Percentiles rank a stretch among this genome's conserved stretches.
Conservation (phyloP, 2,113 vertebrate species). For the Puffinus mauretanicus region DNA sequence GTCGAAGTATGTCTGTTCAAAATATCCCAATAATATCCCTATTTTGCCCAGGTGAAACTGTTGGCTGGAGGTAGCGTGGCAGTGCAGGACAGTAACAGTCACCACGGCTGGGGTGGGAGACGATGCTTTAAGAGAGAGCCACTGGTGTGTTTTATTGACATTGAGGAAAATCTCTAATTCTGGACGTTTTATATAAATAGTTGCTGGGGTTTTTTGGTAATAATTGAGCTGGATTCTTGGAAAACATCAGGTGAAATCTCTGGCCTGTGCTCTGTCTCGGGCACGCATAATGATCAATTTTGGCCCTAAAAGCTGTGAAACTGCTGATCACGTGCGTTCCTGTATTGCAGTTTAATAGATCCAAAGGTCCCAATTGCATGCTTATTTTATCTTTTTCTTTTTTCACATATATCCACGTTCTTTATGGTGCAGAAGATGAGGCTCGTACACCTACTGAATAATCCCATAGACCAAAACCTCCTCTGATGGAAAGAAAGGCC, state of each 20-base stretch:
- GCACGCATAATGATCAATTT: not conserved
- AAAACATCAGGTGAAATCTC: not conserved
- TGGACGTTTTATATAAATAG: not conserved
- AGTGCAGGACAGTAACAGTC: fast-evolving
- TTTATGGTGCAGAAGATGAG: not conserved
- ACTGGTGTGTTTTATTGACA: not conserved
- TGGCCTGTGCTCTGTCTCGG: not conserved
- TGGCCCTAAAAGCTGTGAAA: not conserved
- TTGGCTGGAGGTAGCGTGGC: not conserved
- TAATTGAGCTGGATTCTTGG: not conserved
- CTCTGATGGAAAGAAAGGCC: not conserved
- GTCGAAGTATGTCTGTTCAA: too few species aligned
- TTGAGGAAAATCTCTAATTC: not conserved
- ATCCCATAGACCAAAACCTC: not conserved
- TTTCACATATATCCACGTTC: not conserved
- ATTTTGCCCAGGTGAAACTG: not conserved
- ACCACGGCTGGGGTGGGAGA: not conserved
- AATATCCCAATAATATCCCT: not conserved
- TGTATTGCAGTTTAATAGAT: not conserved
- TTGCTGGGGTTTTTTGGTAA: not conserved
- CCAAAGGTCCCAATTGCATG: not conserved
- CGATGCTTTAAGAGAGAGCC: not conserved
- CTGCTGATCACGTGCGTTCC: not conserved
- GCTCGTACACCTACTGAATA: not conserved
- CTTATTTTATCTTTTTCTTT: not conserved